Evolutionary conservation across 2,113 vertebrate genomes (phyloP), one percentile per base, ranked within the genome.

Genomic region (Melozone crissalis): DNA sequence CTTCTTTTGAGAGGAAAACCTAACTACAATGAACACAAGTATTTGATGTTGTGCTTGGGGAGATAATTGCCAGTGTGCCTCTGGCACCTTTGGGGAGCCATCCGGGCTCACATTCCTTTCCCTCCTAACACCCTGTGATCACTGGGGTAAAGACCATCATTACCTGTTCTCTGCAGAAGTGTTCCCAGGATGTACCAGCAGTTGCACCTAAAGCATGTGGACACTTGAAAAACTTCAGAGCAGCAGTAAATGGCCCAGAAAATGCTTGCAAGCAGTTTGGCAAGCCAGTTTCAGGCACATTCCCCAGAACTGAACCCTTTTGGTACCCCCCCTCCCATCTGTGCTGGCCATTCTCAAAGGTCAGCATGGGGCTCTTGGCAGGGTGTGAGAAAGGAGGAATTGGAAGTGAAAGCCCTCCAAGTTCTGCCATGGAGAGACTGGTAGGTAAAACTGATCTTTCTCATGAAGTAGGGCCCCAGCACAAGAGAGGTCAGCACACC

Each of bases 91-190:
- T 37, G 35, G 52, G 47, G 43, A 90, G 59, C 59, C 43, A 51
- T 75, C 8, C 0, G 0, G 51, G 59, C 63, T 93, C 44, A 49
- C 87, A 94, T 96, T 95, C 87, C 82, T 94, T 90, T 91, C 59
- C 47, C 37, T 93, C 33, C 39, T 59, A 58, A 93, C 63, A 83
- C 43, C 67, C 92, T 92, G 51, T 96, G 93, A 94, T 96, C 94
- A 90, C 27, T 28, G 44, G 55, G 46, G 30, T 91, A 91, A 96
- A 84, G 68, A 74, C 82, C 17, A 7, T 95, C 92, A 95, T 95
- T 97, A 95, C 71, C 86, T 75, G 65, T 10, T 84, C 76, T 47
- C 67, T 51, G 59, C 35, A 88, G 72, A 95, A 83, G 6, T 9
- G 46, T 80, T 93, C 72, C 75, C 87, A 93, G 90, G 39, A 80